phyloP scores from a whole-genome alignment of 1,140 invertebrate genomes.

The Drosophila funebris region DNA sequence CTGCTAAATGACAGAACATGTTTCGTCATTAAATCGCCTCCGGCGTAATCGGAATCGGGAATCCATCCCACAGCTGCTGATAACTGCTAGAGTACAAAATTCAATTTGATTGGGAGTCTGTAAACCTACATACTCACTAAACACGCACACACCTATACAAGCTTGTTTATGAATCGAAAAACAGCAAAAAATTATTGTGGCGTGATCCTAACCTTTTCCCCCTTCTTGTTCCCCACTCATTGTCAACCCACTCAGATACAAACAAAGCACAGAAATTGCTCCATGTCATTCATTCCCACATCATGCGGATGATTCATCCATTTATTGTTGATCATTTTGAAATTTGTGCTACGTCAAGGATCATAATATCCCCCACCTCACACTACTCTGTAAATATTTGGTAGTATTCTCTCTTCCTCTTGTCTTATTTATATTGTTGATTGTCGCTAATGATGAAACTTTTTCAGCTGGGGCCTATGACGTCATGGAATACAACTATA shows the following conservation, averaged over 20 bases:
- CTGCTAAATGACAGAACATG: slow-evolving; percentile 49
- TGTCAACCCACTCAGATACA: not conserved
- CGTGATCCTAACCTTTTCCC: not conserved
- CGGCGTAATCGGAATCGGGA: slow-evolving; percentile 7
- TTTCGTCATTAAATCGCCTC: slow-evolving; percentile 41
- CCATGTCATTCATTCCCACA: not conserved
- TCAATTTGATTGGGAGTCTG: slow-evolving; percentile 17
- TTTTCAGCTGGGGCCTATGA: slow-evolving; percentile 37
- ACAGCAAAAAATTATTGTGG: slow-evolving; percentile 3
- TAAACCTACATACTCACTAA: not conserved
- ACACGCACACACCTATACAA: not conserved
- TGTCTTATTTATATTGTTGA: slow-evolving; percentile 16
- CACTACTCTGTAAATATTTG: slow-evolving; percentile 18
- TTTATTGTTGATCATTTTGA: slow-evolving; percentile 13
- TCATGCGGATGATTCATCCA: slow-evolving; percentile 27
- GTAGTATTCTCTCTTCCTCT: slow-evolving; percentile 5
- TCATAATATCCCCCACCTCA: slow-evolving; percentile 8
- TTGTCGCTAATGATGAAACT: slow-evolving; percentile 28
- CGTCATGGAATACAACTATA: slow-evolving; percentile 29
- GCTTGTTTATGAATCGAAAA: not conserved
- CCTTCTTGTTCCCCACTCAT: not conserved
- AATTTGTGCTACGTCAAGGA: slow-evolving; percentile 13
- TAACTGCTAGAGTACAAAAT: slow-evolving; percentile 35
- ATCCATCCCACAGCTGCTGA: slow-evolving; percentile 1
- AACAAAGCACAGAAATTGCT: not conserved